Evolutionary conservation across 2,113 vertebrate genomes (phyloP), one percentile per base, ranked within the genome.

Genomic region (Ptyas mucosa): DNA sequence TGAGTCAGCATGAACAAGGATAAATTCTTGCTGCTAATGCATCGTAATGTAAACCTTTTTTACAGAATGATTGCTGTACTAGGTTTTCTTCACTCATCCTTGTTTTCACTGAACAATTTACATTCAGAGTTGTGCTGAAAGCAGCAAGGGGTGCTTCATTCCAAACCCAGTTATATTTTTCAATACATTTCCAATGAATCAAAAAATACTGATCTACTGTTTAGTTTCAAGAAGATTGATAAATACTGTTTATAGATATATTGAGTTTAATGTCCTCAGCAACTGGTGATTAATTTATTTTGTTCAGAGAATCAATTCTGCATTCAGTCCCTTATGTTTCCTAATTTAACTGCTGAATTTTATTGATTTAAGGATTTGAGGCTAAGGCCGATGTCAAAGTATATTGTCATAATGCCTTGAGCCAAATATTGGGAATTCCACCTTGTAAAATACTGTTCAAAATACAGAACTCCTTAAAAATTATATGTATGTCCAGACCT

Each of bases 71-170:
- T 21, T 86, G 61, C 58, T 46, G 88, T 89, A 91, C 58, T 95
- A 93, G 14, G 75, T 46, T 75, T 94, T 95, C 90, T 93, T 94
- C 61, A 91, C 92, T 95, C 92, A 90, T 92, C 55, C 91, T 89
- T 94, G 15, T 91, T 94, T 95, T 95, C 94, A 93, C 75, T 88
- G 92, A 95, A 95, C 95, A 81, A 90, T 95, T 96, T 93, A 88
- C 92, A 94, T 96, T 95, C 93, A 91, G n/a, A 81, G 89, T 69
- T 94, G 91, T 93, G 57, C 81, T 85, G 92, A 94, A 94, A 94
- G 86, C n/a, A 94, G 90, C 94, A 95, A 91, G 51, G 85, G 75
- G 11, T 34, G 5, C 15, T 94, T 96, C 95, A 93, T 94, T 1
- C 89, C 94, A 20, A 85, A 69, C 93, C 91, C 86, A 85, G 95